A percentile compares a stretch with the other conserved stretches of the same genome.
phyloP scores from a whole-genome alignment of 2,113 vertebrate genomes.

The Petaurus breviceps region DNA sequence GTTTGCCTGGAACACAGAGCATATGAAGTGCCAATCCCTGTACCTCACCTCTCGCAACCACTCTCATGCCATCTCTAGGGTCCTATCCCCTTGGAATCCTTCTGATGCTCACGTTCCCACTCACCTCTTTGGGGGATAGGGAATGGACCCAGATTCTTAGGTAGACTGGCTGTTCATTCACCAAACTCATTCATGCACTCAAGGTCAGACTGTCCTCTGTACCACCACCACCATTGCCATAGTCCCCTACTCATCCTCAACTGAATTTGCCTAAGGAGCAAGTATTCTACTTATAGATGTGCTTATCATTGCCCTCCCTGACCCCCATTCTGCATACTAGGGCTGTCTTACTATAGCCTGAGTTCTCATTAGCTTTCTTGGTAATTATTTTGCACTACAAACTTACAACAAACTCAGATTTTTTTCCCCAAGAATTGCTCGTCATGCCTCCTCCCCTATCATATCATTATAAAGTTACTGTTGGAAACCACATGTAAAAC shows the following conservation, averaged over 20 bases:
- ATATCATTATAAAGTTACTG: neutral
- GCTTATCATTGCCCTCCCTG: neutral
- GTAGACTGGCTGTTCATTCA: neutral
- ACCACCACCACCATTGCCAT: neutral
- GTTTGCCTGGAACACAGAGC: neutral
- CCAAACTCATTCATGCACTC: neutral
- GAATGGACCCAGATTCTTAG: neutral
- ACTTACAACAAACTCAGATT: neutral
- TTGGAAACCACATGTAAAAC: neutral
- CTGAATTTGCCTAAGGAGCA: neutral
- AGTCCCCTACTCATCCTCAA: neutral
- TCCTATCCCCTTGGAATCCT: neutral
- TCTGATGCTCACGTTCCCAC: neutral
- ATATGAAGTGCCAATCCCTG: neutral
- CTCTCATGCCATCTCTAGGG: neutral
- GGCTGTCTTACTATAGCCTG: neutral
- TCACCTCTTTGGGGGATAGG: neutral
- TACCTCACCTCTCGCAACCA: neutral
- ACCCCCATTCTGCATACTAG: neutral
- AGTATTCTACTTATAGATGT: neutral
- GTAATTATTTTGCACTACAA: neutral
- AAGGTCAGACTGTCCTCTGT: neutral
- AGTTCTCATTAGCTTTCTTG: neutral
- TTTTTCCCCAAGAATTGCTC: neutral
- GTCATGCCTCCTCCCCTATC: neutral